Percentiles rank a stretch among this genome's conserved stretches.
These are phyloP conservation scores for Arvicanthis niloticus DNA, from an alignment of 2,113 vertebrate genomes.

Conservation along the genomic window DNA sequence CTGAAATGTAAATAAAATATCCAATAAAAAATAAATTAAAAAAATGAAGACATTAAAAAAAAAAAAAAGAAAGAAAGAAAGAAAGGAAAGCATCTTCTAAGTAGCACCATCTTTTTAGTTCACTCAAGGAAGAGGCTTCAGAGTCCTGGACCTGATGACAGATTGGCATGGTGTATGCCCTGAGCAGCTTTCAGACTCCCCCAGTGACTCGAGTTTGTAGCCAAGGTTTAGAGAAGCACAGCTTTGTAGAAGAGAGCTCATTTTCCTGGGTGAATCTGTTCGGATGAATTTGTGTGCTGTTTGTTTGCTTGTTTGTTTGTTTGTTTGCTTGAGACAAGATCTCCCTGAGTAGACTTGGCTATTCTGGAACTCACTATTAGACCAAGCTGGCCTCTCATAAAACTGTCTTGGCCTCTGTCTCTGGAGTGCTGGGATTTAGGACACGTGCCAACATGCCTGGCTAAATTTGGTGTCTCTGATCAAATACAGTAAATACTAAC, in stretches of 20 bases:
- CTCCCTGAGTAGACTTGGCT: neutral
- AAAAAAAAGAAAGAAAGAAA: too few relatives aligned
- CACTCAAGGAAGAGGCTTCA: neutral
- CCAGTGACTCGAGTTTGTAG: slow-evolving; percentile 19
- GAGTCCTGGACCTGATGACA: neutral
- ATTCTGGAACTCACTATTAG: neutral
- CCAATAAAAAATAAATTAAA: too few relatives aligned
- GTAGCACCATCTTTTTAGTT: neutral
- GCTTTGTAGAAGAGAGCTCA: neutral
- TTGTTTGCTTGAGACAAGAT: neutral
- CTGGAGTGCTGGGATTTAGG: neutral
- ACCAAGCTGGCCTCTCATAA: neutral
- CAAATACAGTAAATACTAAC: neutral
- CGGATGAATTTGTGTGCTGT: neutral
- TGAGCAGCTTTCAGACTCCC: neutral
- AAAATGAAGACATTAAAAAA: too few relatives aligned
- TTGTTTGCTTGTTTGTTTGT: neutral
- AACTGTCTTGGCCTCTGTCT: neutral
- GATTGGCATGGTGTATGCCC: neutral
- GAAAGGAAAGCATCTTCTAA: neutral
- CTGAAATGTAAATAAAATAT: too few relatives aligned
- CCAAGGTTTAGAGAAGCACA: neutral
- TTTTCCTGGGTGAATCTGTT: slow-evolving; percentile 55
- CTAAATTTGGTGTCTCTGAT: slow-evolving; percentile 27
- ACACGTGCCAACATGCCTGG: neutral